Evolutionary conservation across 1,140 invertebrate species (phyloP).

Genomic region (Caenorhabditis brenneri): DNA sequence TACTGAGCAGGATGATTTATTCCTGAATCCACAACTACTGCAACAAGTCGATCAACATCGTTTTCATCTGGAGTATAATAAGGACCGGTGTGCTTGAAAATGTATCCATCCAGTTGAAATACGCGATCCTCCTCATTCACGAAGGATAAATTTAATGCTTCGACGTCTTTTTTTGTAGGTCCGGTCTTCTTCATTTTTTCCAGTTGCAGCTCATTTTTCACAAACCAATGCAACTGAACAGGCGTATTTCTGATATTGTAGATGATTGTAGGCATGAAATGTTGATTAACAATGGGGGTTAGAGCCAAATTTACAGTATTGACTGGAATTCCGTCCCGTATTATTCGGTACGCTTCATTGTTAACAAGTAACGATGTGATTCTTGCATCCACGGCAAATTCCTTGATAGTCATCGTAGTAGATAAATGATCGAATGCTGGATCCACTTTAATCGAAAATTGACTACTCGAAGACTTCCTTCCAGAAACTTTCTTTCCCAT

Average conservation of each 20-base stretch:
- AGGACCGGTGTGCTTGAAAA: not conserved
- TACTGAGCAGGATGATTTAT: not conserved
- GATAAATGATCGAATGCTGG: not conserved
- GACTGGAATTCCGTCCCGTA: not conserved
- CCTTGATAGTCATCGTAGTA: not conserved
- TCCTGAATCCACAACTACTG: not conserved
- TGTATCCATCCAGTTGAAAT: not conserved
- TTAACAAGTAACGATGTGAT: not conserved
- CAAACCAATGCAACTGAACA: not conserved
- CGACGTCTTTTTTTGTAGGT: not conserved
- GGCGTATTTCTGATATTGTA: not conserved
- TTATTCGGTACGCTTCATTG: not conserved
- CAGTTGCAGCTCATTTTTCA: not conserved
- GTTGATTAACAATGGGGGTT: not conserved
- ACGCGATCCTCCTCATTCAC: not conserved
- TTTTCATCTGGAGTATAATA: not conserved
- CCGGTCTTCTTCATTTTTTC: not conserved
- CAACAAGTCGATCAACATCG: not conserved
- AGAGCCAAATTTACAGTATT: not conserved
- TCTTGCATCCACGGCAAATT: not conserved
- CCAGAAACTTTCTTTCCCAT: constrained; percentile 5
- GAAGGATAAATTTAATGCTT: not conserved
- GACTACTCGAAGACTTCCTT: not conserved
- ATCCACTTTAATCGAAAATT: not conserved
- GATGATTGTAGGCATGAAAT: not conserved